A percentile compares a stretch with the other conserved stretches of the same genome.
Evolutionary conservation across 2,797 vertebrate species (phyloP).

Genomic region (Agapornis canus): DNA sequence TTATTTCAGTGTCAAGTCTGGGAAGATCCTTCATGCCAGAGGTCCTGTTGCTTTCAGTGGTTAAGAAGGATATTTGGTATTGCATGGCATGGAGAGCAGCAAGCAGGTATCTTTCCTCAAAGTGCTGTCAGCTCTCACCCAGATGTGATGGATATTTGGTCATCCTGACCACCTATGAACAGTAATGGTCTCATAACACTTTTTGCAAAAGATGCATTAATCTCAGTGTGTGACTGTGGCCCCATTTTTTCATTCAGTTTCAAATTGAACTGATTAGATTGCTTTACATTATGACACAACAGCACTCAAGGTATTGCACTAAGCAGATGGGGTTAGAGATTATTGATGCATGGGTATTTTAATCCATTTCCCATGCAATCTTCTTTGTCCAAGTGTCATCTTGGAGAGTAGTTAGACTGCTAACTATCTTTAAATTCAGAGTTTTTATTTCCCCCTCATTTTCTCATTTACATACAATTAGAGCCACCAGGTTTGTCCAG

Average conservation of each 20-base stretch:
- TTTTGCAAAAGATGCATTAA: background rate
- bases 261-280: background rate
- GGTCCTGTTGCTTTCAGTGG: background rate
- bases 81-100: background rate
- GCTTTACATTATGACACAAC: fast-evolving
- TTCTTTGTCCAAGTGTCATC: background rate
- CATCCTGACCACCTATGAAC: background rate
- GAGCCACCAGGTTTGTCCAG: background rate
- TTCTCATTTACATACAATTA: background rate
- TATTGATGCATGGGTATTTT: background rate
- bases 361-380: background rate
- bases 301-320: background rate
- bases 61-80: background rate
- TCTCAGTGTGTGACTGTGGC: background rate
- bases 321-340: background rate
- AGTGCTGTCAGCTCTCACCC: background rate
- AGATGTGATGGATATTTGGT: background rate
- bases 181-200: background rate
- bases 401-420: background rate
- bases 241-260: background rate
- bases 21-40: background rate
- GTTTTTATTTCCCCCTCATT: background rate
- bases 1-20: background rate
- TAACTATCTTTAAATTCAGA: background rate
- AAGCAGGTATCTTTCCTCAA: background rate